These are phyloP conservation scores for Orycteropus afer DNA, from an alignment of 2,113 vertebrate genomes.

Conservation along the genomic window DNA sequence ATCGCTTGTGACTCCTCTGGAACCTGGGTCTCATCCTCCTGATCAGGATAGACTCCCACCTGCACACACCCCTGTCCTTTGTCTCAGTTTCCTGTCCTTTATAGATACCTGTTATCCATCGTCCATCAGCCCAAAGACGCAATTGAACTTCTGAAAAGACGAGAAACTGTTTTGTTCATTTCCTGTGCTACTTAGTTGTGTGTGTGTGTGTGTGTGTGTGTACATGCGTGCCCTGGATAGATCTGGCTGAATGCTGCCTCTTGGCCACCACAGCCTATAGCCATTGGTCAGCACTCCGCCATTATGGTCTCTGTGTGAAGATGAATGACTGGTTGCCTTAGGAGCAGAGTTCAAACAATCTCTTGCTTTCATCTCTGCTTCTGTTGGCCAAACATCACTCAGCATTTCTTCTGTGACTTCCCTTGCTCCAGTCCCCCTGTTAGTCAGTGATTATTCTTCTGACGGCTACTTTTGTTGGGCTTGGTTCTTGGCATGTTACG, in stretches of 20 bases:
- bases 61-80: background rate
- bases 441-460: background rate
- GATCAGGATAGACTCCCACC: background rate
- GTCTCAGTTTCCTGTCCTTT: background rate
- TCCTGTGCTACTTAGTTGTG: background rate
- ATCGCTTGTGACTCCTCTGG: background rate
- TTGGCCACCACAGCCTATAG: background rate
- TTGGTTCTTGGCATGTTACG: background rate
- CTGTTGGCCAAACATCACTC: background rate
- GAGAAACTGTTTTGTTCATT: background rate
- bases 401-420: constrained; percentile 18
- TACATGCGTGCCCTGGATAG: background rate
- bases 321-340: background rate
- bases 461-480: background rate
- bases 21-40: background rate
- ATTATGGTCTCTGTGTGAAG: background rate
- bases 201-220: background rate
- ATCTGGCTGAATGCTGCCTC: background rate
- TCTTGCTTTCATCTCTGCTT: background rate
- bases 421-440: background rate
- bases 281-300: background rate
- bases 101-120: background rate
- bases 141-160: background rate
- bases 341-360: background rate
- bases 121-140: background rate